These are phyloP conservation scores for Pogonomyrmex californicus DNA, from an alignment of 1,140 invertebrate species.

Conservation along the genomic window DNA sequence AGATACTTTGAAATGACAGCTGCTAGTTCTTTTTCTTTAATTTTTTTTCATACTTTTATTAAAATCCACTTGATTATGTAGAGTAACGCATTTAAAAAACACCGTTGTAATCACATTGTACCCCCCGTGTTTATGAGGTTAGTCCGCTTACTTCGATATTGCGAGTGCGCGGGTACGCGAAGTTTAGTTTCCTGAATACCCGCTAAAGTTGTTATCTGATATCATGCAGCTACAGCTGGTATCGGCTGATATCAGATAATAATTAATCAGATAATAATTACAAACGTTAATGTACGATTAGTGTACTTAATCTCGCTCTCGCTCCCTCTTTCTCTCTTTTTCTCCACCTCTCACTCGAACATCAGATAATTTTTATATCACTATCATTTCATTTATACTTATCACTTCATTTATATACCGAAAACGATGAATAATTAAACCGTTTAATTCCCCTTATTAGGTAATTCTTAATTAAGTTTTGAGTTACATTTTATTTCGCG, in stretches of 20 bases:
- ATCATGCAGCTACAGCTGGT: conserved; percentile 1
- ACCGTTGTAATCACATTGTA: neutral
- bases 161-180: neutral
- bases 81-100: conserved; percentile 12
- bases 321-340: neutral
- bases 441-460: neutral
- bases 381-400: too few species aligned
- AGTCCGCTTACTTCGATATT: conserved; percentile 25
- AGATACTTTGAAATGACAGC: neutral
- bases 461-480: conserved; percentile 17
- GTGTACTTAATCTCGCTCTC: neutral
- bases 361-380: neutral
- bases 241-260: conserved; percentile 42
- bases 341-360: neutral
- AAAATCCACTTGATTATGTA: neutral
- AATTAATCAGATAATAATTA: conserved; percentile 51
- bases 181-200: conserved; percentile 53
- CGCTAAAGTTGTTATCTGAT: conserved; percentile 53
- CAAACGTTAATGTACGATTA: conserved; percentile 21
- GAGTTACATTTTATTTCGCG: neutral
- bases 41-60: neutral
- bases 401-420: neutral
- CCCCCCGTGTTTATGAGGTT: conserved; percentile 29
- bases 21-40: neutral
- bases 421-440: neutral